Evolutionary conservation across 2,888 invertebrate species (phyloP).

Genomic region (Apodemia zela): DNA sequence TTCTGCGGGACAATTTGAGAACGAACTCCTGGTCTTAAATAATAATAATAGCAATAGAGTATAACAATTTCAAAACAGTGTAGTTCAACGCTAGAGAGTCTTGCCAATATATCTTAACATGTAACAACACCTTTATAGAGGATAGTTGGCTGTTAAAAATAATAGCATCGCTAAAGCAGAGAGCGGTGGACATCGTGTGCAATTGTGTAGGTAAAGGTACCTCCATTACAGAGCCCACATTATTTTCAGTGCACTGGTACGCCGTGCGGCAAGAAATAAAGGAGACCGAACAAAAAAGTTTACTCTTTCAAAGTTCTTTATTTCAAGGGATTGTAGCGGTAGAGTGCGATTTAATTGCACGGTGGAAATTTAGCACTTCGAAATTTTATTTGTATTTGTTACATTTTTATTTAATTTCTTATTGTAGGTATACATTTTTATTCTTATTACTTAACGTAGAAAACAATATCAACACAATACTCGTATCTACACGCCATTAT

Average conservation of each 20-base stretch:
- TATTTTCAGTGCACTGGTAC: conserved; percentile 53
- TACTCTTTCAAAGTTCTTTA: conserved; percentile 71
- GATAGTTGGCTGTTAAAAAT: conserved; percentile 36
- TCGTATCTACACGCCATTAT: neutral
- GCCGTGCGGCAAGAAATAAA: conserved; percentile 55
- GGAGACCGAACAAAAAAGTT: conserved; percentile 60
- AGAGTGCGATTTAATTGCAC: conserved; percentile 76
- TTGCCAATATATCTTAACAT: conserved; percentile 12
- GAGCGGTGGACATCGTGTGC: conserved; percentile 43
- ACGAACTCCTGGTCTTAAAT: too few species aligned
- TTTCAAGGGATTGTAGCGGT: conserved; percentile 70
- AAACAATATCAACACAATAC: neutral
- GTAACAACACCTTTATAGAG: conserved; percentile 19
- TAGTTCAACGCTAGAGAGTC: too few species aligned
- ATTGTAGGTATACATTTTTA: conserved; percentile 20
- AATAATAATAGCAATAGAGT: too few species aligned
- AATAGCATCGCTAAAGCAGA: conserved; percentile 34
- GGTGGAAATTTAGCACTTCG: conserved; percentile 59
- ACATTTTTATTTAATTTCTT: conserved; percentile 61
- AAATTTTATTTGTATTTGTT: conserved; percentile 63
- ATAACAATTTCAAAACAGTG: too few species aligned
- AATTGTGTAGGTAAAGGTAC: conserved; percentile 52
- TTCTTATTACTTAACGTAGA: neutral
- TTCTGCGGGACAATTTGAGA: too few species aligned
- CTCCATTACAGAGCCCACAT: conserved; percentile 52